phyloP scores from a whole-genome alignment of 2,888 invertebrate genomes.

The Trichopoda pennipes region DNA sequence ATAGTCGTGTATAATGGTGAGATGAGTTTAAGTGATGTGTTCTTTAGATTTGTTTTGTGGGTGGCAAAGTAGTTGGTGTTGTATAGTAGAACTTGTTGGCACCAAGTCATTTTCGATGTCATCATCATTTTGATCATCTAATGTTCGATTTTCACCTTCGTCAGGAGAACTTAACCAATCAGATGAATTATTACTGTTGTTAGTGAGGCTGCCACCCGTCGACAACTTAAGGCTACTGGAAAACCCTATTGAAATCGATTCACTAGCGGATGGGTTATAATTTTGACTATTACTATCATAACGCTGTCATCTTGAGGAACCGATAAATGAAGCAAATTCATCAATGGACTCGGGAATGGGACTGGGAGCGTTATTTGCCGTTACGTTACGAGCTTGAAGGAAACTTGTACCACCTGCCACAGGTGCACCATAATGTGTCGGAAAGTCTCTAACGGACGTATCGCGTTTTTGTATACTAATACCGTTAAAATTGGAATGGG shows the following conservation, averaged over 20 bases:
- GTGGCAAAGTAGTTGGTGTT: slow-evolving; percentile 48
- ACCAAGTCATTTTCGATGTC: slow-evolving; percentile 31
- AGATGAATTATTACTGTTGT: slow-evolving; percentile 72
- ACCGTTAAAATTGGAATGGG: slow-evolving; percentile 69
- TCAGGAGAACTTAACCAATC: slow-evolving; percentile 73
- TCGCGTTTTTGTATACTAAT: slow-evolving; percentile 72
- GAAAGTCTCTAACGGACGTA: slow-evolving; percentile 72
- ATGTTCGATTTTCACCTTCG: slow-evolving; percentile 39
- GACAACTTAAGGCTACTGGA: slow-evolving; percentile 77
- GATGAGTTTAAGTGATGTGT: slow-evolving; percentile 75
- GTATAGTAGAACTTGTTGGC: slow-evolving; percentile 54
- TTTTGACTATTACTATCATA: slow-evolving; percentile 74
- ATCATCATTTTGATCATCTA: slow-evolving; percentile 7
- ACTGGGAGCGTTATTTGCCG: slow-evolving; percentile 69
- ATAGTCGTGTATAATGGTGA: slow-evolving; percentile 39
- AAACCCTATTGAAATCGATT: slow-evolving; percentile 76
- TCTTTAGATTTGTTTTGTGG: slow-evolving; percentile 69
- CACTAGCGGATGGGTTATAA: slow-evolving; percentile 75
- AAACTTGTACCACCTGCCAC: slow-evolving; percentile 73
- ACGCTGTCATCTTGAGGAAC: slow-evolving; percentile 77
- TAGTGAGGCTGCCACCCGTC: slow-evolving; percentile 67
- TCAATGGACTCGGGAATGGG: slow-evolving; percentile 77
- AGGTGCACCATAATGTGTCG: slow-evolving; percentile 73
- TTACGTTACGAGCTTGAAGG: slow-evolving; percentile 73
- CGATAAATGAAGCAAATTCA: slow-evolving; percentile 75